Conservation (phyloP, 2,888 invertebrate species). For the Lampropteryx suffumata region DNA sequence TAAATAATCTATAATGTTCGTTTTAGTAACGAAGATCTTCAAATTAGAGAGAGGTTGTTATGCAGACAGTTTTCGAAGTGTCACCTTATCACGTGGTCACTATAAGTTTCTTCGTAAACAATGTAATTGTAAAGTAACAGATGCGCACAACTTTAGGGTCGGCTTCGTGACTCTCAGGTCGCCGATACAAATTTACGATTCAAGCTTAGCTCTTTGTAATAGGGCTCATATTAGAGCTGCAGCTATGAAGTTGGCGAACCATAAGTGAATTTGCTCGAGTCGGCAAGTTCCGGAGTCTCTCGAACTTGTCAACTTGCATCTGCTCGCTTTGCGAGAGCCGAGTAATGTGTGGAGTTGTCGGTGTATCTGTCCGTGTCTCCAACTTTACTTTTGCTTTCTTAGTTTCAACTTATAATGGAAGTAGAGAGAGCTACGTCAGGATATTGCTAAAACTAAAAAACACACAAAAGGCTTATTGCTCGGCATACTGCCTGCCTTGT, state of each 20-base stretch:
- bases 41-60: no score
- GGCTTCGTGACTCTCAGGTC: slow-evolving; percentile 9
- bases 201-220: slow-evolving; percentile 8
- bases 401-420: slow-evolving; percentile 1
- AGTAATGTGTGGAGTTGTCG: neutral
- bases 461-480: no score
- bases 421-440: no score
- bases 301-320: slow-evolving; percentile 15
- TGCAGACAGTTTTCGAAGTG: neutral
- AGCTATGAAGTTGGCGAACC: neutral
- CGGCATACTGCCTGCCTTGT: no score
- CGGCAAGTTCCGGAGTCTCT: slow-evolving; percentile 8
- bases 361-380: neutral
- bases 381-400: slow-evolving; percentile 10
- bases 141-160: slow-evolving; percentile 26
- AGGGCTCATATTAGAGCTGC: slow-evolving; percentile 14
- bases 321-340: slow-evolving; percentile 3
- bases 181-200: neutral
- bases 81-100: slow-evolving; percentile 10
- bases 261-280: slow-evolving; percentile 25
- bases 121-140: slow-evolving; percentile 27
- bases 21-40: no score
- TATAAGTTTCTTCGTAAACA: slow-evolving; percentile 20
- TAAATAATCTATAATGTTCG: no score
- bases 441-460: no score